Evolutionary conservation across 2,113 vertebrate species (phyloP).

Genomic region (Podilymbus podiceps): DNA sequence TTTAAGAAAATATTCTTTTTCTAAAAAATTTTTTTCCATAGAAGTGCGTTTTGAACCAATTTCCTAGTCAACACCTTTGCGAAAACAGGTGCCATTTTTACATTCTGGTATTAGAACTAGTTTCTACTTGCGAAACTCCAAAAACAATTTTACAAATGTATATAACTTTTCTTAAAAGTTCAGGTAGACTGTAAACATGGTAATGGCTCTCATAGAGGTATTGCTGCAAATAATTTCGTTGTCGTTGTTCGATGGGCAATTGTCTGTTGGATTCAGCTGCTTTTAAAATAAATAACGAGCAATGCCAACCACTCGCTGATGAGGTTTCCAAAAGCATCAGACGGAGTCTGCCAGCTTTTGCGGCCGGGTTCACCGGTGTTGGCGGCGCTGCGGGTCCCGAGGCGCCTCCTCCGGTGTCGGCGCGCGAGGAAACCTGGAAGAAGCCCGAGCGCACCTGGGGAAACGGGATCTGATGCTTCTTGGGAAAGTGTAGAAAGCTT

Average conservation of each 20-base stretch:
- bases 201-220: background rate
- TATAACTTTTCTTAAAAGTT: conserved; percentile 20
- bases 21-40: background rate
- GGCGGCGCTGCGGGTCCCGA: background rate
- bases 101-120: conserved; percentile 1
- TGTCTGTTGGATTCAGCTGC: conserved; percentile 8
- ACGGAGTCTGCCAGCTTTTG: background rate
- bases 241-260: background rate
- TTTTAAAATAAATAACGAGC: background rate
- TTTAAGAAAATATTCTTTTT: conserved; percentile 37
- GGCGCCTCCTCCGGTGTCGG: background rate
- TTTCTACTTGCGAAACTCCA: conserved; percentile 32
- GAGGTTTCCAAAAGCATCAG: background rate
- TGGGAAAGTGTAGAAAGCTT: background rate
- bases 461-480: fast-evolving
- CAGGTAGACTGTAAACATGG: background rate
- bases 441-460: fast-evolving
- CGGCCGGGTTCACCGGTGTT: background rate
- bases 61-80: conserved; percentile 10
- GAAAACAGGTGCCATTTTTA: conserved; percentile 25
- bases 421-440: background rate
- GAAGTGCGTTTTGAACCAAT: conserved; percentile 19
- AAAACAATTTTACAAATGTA: background rate
- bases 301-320: background rate
- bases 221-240: background rate